Conservation (phyloP, 2,113 vertebrate genomes). For the Gasterosteus aculeatus region DNA sequence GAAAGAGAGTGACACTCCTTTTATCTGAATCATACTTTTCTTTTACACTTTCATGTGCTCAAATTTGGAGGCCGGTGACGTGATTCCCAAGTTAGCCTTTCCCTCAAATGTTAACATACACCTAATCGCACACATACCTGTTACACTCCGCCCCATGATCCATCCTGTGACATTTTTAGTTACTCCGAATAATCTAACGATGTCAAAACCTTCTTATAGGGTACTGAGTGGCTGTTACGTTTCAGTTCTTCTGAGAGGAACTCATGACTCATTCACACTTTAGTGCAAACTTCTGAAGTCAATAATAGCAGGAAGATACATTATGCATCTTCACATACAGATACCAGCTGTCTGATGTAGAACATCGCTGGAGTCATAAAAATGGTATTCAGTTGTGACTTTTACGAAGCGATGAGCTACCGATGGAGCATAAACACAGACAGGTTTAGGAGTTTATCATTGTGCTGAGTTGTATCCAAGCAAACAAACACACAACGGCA, state of each 20-base stretch:
- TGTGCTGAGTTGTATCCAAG: background rate
- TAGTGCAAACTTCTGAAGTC: slow-evolving; percentile 12
- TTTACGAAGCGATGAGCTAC: background rate
- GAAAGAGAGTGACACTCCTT: slow-evolving; percentile 29
- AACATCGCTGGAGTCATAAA: slow-evolving; percentile 1
- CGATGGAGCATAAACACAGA: background rate
- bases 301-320: slow-evolving; percentile 1
- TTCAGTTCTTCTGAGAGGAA: slow-evolving; percentile 11
- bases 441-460: background rate
- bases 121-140: slow-evolving; percentile 14
- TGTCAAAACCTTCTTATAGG: slow-evolving; percentile 2
- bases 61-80: slow-evolving; percentile 23
- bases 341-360: slow-evolving; percentile 9
- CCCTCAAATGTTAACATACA: slow-evolving; percentile 37
- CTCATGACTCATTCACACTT: slow-evolving; percentile 34
- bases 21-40: slow-evolving; percentile 18
- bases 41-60: slow-evolving; percentile 33
- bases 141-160: slow-evolving; percentile 9
- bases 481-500: background rate
- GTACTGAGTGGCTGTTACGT: background rate
- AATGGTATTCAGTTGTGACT: background rate
- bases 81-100: slow-evolving; percentile 12
- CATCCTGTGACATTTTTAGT: slow-evolving; percentile 6
- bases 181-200: slow-evolving; percentile 6
- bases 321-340: slow-evolving; percentile 15